Percentiles rank a stretch among this genome's conserved stretches.
Evolutionary conservation across 2,113 vertebrate species (phyloP).

Genomic region (Clarias gariepinus): DNA sequence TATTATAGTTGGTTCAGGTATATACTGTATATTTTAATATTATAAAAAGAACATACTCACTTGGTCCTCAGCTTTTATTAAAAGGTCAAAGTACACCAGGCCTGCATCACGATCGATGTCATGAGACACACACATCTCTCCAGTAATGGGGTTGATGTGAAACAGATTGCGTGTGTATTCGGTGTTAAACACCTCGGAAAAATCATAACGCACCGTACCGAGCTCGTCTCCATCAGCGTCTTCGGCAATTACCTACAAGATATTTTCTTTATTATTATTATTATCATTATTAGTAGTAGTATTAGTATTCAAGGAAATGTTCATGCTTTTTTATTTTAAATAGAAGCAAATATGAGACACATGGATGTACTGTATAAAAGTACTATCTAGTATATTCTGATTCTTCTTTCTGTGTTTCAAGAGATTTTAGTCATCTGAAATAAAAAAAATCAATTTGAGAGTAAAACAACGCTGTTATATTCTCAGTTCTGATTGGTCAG

Average conservation of each 20-base stretch:
- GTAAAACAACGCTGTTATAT: too few species aligned
- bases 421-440: neutral
- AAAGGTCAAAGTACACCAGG: slow-evolving; percentile 77
- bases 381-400: neutral
- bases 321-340: neutral
- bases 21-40: neutral
- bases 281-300: too few species aligned
- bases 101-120: slow-evolving; percentile 86
- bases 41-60: slow-evolving; percentile 60
- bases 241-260: slow-evolving; percentile 79
- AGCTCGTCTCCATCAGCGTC: slow-evolving; percentile 83
- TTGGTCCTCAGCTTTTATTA: slow-evolving; percentile 88
- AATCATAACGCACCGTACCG: slow-evolving; percentile 77
- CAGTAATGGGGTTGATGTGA: slow-evolving; percentile 75
- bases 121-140: slow-evolving; percentile 81
- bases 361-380: neutral
- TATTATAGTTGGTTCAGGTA: too few species aligned
- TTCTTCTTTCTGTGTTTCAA: too few species aligned
- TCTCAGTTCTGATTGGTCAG: neutral
- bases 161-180: slow-evolving; percentile 78
- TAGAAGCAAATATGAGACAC: neutral
- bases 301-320: neutral
- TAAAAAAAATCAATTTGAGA: neutral
- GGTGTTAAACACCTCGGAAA: slow-evolving; percentile 81
- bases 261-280: too few species aligned